phyloP scores from a whole-genome alignment of 2,888 invertebrate species.

The Meandrusa payeni region DNA sequence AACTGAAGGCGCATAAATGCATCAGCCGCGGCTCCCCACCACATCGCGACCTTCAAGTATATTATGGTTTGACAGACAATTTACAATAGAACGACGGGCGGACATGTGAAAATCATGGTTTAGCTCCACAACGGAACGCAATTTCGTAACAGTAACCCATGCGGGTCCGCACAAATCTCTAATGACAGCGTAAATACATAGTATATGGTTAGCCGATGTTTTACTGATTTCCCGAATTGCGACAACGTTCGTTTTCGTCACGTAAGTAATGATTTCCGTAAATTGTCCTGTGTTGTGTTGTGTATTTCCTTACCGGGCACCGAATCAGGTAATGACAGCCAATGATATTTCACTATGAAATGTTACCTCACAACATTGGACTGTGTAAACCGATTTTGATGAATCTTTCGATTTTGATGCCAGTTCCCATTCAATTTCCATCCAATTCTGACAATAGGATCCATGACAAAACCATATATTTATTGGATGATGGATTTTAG shows the following conservation, averaged over 20 bases:
- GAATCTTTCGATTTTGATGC: too few species aligned
- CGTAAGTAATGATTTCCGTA: slow-evolving; percentile 45
- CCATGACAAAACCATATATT: too few species aligned
- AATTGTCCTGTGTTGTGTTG: too few species aligned
- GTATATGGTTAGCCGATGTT: slow-evolving; percentile 33
- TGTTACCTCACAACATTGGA: too few species aligned
- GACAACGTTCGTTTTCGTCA: slow-evolving; percentile 36
- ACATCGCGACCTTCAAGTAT: slow-evolving; percentile 71
- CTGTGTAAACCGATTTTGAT: too few species aligned
- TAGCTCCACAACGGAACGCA: slow-evolving; percentile 48
- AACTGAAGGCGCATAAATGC: slow-evolving; percentile 53
- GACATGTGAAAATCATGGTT: slow-evolving; percentile 68
- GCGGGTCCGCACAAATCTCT: slow-evolving; percentile 42
- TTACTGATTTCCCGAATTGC: slow-evolving; percentile 42
- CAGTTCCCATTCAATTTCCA: too few species aligned
- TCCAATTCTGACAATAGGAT: too few species aligned
- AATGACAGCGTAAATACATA: slow-evolving; percentile 37
- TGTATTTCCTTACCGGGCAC: too few species aligned
- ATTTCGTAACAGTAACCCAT: slow-evolving; percentile 54
- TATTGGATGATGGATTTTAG: too few species aligned
- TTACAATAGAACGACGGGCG: slow-evolving; percentile 75
- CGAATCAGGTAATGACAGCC: too few species aligned
- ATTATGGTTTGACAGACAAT: slow-evolving; percentile 76
- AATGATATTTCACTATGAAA: too few species aligned
- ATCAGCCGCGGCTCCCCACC: slow-evolving; percentile 57